phyloP scores from a whole-genome alignment of 2,113 vertebrate genomes.

The Chionodraco myersi region DNA sequence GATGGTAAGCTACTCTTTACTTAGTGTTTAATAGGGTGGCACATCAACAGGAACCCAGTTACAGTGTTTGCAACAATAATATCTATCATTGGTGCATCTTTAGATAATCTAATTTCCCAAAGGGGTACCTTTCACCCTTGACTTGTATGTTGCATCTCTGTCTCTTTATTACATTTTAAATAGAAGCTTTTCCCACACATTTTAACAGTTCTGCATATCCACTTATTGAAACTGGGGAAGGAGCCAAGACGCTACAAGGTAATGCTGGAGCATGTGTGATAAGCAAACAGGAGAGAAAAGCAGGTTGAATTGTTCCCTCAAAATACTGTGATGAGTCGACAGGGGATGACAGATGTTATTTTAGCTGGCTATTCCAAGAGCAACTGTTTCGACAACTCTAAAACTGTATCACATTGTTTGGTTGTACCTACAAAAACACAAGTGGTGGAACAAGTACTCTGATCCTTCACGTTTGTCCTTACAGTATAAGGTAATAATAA shows the following conservation, averaged over 20 bases:
- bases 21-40: no score
- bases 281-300: slow-evolving; percentile 7
- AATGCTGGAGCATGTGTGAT: neutral
- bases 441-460: neutral
- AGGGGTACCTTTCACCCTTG: neutral
- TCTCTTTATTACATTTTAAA: neutral
- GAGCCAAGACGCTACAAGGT: neutral
- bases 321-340: neutral
- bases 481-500: neutral
- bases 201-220: neutral
- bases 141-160: neutral
- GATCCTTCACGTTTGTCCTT: no score
- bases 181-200: neutral
- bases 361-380: neutral
- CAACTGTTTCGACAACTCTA: neutral
- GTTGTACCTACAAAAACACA: neutral
- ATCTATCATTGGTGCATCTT: no score
- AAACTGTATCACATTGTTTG: neutral
- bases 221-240: slow-evolving; percentile 2
- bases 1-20: no score
- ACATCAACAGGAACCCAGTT: no score
- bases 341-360: slow-evolving; percentile 6
- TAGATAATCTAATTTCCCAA: no score
- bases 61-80: no score
- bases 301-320: neutral